Percentiles rank a stretch among this genome's conserved stretches.
phyloP scores from a whole-genome alignment of 2,888 invertebrate genomes.

The Merodon equestris region DNA sequence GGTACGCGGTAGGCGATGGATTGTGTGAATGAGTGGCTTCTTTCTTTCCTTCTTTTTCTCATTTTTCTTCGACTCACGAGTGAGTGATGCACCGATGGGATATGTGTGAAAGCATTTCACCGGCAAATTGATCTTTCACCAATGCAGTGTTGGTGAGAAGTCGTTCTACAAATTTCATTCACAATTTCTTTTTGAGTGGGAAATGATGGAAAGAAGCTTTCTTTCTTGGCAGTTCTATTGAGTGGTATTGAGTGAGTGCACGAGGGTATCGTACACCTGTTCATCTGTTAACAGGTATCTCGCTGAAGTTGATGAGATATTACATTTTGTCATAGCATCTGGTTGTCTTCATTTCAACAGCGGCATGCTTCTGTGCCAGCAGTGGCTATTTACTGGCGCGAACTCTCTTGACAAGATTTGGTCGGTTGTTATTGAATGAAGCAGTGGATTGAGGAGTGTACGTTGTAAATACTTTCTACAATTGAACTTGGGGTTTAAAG shows the following conservation, averaged over 20 bases:
- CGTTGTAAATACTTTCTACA: conserved; percentile 7
- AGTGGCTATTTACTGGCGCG: too few species aligned
- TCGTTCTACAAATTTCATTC: conserved; percentile 47
- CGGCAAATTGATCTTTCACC: conserved; percentile 5
- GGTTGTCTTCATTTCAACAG: conserved; percentile 29
- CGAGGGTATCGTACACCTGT: conserved; percentile 51
- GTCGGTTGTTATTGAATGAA: conserved; percentile 45
- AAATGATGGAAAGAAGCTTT: conserved; percentile 51
- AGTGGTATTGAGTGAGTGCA: not conserved
- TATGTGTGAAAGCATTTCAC: conserved; percentile 67
- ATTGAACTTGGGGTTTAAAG: not conserved
- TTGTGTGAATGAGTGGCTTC: conserved; percentile 57
- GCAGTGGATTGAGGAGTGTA: conserved; percentile 42
- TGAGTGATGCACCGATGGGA: conserved; percentile 31
- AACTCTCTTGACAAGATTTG: conserved; percentile 48
- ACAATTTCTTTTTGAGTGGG: conserved; percentile 51
- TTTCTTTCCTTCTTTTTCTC: conserved; percentile 21
- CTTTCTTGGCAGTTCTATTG: not conserved
- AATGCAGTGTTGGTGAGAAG: conserved; percentile 53
- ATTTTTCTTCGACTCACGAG: conserved; percentile 19
- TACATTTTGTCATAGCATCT: conserved; percentile 58
- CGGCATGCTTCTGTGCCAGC: conserved; percentile 1
- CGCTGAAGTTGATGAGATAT: conserved; percentile 53
- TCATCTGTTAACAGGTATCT: conserved; percentile 62
- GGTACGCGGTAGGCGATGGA: not conserved